Evolutionary conservation across 2,888 invertebrate species (phyloP).

Genomic region (Deroplatys truncata): DNA sequence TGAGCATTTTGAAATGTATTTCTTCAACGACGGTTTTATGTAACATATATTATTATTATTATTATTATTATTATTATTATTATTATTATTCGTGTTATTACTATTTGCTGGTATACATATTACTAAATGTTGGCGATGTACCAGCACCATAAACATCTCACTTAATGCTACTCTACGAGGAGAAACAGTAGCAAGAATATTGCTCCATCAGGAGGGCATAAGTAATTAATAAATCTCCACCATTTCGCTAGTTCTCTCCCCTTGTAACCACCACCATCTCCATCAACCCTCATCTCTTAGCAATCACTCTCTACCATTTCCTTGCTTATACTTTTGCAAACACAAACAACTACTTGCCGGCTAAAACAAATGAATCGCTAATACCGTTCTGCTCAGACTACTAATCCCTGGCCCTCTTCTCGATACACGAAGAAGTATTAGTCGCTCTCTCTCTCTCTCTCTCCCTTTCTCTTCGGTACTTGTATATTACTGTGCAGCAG

Average conservation of each 20-base stretch:
- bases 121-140: too few species aligned
- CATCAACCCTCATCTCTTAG: neutral
- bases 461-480: neutral
- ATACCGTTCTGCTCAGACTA: slow-evolving; percentile 21
- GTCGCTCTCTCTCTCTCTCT: neutral
- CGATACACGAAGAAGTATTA: slow-evolving; percentile 23
- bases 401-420: slow-evolving; percentile 25
- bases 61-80: too few species aligned
- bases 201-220: neutral
- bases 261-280: neutral
- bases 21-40: too few species aligned
- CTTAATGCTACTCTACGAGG: neutral
- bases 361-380: slow-evolving; percentile 31
- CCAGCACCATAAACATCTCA: too few species aligned
- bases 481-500: neutral
- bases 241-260: neutral
- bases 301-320: slow-evolving; percentile 16
- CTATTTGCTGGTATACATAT: too few species aligned
- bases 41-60: too few species aligned
- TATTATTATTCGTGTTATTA: too few species aligned
- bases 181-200: neutral
- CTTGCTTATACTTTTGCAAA: slow-evolving; percentile 37
- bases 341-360: slow-evolving; percentile 35
- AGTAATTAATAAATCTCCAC: slow-evolving; percentile 1
- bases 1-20: too few species aligned